Percentiles rank a stretch among this genome's conserved stretches.
Conservation (phyloP, 2,888 invertebrate genomes). For the Cryptus armator region DNA sequence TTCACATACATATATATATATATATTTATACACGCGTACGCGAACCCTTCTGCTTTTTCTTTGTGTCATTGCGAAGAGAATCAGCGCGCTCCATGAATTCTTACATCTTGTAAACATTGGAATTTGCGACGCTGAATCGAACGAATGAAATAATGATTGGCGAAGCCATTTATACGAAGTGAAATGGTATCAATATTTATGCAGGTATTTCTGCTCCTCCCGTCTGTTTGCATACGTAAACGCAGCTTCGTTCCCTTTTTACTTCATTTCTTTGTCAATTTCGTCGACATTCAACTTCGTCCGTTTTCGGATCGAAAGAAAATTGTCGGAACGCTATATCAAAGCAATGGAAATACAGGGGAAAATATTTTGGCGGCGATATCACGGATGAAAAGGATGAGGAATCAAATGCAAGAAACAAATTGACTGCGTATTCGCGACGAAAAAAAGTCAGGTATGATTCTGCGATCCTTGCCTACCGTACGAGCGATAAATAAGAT, state of each 20-base stretch:
- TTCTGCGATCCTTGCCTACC: slow-evolving; percentile 32
- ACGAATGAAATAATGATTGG: slow-evolving; percentile 9
- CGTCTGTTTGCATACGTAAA: no score
- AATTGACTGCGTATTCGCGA: slow-evolving; percentile 2
- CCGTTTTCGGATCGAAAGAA: no score
- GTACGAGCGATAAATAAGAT: slow-evolving; percentile 56
- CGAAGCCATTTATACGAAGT: neutral
- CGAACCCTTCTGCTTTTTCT: slow-evolving; percentile 47
- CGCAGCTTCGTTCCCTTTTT: no score
- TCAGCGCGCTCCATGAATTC: slow-evolving; percentile 63
- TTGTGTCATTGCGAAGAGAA: slow-evolving; percentile 46
- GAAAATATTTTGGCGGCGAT: no score
- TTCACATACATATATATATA: slow-evolving; percentile 34
- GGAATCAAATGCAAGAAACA: slow-evolving; percentile 20
- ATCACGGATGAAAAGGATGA: slow-evolving; percentile 1
- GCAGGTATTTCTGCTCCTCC: no score
- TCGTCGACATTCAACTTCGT: no score
- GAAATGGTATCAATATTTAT: neutral
- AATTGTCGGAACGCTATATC: no score
- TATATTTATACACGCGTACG: slow-evolving; percentile 32
- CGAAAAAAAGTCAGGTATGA: slow-evolving; percentile 38
- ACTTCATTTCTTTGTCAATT: no score
- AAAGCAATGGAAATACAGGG: no score
- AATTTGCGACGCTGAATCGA: slow-evolving; percentile 44
- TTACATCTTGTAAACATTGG: slow-evolving; percentile 61